A percentile compares a stretch with the other conserved stretches of the same genome.
These are phyloP conservation scores for Malurus cyaneus DNA, from an alignment of 2,113 vertebrate genomes.

Conservation along the genomic window DNA sequence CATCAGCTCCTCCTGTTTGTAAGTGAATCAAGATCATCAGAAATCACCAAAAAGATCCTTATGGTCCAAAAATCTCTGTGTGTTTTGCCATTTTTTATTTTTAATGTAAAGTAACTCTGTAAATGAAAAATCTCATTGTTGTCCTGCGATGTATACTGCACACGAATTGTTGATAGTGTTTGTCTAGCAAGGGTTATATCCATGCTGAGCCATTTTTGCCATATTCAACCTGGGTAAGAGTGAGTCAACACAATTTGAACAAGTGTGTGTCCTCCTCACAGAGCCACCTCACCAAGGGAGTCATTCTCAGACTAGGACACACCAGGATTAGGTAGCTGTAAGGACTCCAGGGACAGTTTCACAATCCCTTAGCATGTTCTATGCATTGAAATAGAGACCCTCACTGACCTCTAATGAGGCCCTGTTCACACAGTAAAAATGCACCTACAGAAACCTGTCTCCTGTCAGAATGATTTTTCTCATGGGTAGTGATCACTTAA, in stretches of 20 bases:
- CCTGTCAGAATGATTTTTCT: not conserved
- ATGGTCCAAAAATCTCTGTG: not conserved
- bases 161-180: not conserved
- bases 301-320: not conserved
- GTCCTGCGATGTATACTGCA: not conserved
- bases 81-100: not conserved
- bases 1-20: not conserved
- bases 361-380: not conserved
- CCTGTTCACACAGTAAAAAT: not conserved
- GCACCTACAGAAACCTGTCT: not conserved
- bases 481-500: not conserved
- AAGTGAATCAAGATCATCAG: not conserved
- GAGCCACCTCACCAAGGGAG: not conserved
- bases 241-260: not conserved
- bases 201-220: not conserved
- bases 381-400: not conserved
- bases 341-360: not conserved
- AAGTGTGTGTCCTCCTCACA: not conserved
- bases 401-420: fast-evolving
- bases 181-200: not conserved
- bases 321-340: not conserved
- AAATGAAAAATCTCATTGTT: not conserved
- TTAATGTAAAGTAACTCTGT: not conserved
- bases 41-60: not conserved
- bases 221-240: not conserved